A percentile compares a stretch with the other conserved stretches of the same genome.
These are phyloP conservation scores for Sula dactylatra DNA, from an alignment of 2,113 vertebrate genomes.

Conservation along the genomic window DNA sequence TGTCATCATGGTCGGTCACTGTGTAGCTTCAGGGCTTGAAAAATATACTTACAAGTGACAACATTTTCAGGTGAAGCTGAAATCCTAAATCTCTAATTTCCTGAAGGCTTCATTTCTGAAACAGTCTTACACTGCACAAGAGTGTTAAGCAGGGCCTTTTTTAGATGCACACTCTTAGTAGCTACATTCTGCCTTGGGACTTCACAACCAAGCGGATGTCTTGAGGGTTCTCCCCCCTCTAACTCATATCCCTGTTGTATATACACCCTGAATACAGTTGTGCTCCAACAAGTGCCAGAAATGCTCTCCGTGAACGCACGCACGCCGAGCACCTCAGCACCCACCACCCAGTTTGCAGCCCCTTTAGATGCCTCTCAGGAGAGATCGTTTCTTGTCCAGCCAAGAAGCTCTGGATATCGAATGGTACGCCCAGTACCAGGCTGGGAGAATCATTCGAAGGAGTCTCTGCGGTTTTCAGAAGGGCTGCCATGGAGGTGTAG, in stretches of 20 bases:
- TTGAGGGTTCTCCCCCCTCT: not conserved
- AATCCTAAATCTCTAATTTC: not conserved
- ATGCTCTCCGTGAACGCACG: rapidly evolving
- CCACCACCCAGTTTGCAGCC: not conserved
- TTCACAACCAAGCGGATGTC: not conserved
- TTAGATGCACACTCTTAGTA: not conserved
- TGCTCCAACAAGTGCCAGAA: not conserved
- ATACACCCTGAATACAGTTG: not conserved
- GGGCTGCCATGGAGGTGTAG: not conserved
- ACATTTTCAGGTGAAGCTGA: not conserved
- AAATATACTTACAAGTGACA: not conserved
- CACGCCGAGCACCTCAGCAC: not conserved
- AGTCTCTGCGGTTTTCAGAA: not conserved
- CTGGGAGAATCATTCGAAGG: not conserved
- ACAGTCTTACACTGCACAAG: not conserved
- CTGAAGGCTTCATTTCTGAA: not conserved
- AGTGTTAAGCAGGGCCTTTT: not conserved
- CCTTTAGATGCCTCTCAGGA: not conserved
- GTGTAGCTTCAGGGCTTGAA: not conserved
- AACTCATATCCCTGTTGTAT: not conserved
- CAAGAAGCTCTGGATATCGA: not conserved
- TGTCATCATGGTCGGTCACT: not conserved
- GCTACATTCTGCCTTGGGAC: not conserved
- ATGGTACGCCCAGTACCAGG: no score
- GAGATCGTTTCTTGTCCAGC: no score